Percentiles rank a stretch among this genome's conserved stretches.
Conservation (phyloP, 2,888 invertebrate species). For the Caenorhabditis plicata region DNA sequence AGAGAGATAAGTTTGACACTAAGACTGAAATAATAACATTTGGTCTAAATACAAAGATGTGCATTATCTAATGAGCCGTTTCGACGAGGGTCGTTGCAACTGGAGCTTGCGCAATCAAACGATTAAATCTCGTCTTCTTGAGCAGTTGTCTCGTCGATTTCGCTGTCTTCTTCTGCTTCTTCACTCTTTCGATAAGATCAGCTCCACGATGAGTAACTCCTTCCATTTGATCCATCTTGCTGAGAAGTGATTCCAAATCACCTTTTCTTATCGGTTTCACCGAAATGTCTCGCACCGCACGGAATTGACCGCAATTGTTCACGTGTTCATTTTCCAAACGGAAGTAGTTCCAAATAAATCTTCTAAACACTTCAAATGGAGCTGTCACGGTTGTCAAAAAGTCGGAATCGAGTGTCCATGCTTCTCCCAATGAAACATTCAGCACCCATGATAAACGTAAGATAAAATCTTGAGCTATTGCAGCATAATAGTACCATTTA, state of each 20-base stretch:
- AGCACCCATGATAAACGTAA: conserved; percentile 90
- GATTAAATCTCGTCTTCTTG: conserved; percentile 52
- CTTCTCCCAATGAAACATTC: conserved; percentile 74
- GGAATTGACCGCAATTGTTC: conserved; percentile 94
- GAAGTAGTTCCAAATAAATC: conserved; percentile 99
- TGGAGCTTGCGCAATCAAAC: conserved; percentile 27
- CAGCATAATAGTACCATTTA: conserved; percentile 83
- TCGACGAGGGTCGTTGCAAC: conserved; percentile 27
- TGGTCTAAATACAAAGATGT: background rate
- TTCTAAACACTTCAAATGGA: conserved; percentile 67
- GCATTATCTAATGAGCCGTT: conserved; percentile 16
- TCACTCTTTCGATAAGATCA: conserved; percentile 62
- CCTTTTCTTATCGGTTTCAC: conserved; percentile 81
- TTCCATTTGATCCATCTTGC: conserved; percentile 63
- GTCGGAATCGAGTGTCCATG: conserved; percentile 63
- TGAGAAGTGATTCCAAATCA: conserved; percentile 56
- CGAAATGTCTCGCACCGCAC: conserved; percentile 95
- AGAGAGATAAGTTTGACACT: no score
- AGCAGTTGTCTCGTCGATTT: conserved; percentile 59
- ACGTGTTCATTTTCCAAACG: conserved; percentile 98
- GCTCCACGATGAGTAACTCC: conserved; percentile 63
- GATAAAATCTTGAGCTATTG: conserved; percentile 89
- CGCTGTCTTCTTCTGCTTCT: conserved; percentile 63
- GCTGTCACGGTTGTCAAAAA: conserved; percentile 61
- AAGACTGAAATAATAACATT: no score